Percentiles rank a stretch among this genome's conserved stretches.
Conservation (phyloP, 2,888 invertebrate species). For the Pyrochroa serraticornis region DNA sequence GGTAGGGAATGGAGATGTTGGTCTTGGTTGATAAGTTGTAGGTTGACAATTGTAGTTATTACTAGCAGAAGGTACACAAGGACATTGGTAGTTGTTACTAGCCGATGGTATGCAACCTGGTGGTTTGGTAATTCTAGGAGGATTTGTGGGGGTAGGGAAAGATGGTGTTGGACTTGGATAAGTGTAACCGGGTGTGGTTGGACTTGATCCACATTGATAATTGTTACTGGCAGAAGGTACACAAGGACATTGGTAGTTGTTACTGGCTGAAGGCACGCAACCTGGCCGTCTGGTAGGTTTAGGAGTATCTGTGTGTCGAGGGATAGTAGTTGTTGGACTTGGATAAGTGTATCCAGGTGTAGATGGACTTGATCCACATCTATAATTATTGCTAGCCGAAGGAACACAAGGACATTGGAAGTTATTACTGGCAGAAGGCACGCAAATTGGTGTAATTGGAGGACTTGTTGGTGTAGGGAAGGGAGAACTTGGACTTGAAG, state of each 20-base stretch:
- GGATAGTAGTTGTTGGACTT: neutral
- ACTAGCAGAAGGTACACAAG: neutral
- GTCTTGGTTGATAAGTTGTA: slow-evolving; percentile 14
- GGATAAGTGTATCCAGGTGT: slow-evolving; percentile 1
- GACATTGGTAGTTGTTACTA: neutral
- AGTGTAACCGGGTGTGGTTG: slow-evolving; percentile 11
- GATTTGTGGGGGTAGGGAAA: neutral
- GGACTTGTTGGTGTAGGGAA: slow-evolving; percentile 14
- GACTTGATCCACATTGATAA: slow-evolving; percentile 18
- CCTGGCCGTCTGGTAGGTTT: neutral
- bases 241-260: slow-evolving; percentile 20
- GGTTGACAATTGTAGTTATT: slow-evolving; percentile 3
- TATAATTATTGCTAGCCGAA: too few relatives aligned
- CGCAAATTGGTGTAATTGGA: neutral
- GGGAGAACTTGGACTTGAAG: slow-evolving; percentile 30
- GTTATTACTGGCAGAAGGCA: neutral
- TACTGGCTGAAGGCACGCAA: slow-evolving; percentile 5
- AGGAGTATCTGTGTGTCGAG: neutral
- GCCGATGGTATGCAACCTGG: neutral
- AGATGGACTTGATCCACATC: slow-evolving; percentile 9
- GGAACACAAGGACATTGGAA: neutral
- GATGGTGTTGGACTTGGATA: slow-evolving; percentile 10
- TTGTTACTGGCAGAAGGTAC: slow-evolving; percentile 21
- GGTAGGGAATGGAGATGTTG: neutral
- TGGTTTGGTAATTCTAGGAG: neutral